Percentiles rank a stretch among this genome's conserved stretches.
These are phyloP conservation scores for Mixornis gularis DNA, from an alignment of 2,113 vertebrate genomes.

Conservation along the genomic window DNA sequence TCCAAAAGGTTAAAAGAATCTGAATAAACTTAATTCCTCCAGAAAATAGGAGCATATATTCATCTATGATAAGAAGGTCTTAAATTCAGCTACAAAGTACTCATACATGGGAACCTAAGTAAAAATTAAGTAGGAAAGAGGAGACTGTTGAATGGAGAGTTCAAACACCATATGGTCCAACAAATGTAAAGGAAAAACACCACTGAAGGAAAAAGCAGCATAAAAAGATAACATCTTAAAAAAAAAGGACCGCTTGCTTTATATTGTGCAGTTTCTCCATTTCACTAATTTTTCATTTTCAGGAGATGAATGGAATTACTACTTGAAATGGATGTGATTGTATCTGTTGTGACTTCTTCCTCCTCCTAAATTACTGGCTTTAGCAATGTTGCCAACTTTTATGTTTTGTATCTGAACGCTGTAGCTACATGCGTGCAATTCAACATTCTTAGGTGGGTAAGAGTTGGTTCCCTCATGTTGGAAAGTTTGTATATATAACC, in stretches of 20 bases:
- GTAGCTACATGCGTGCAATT: neutral
- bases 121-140: neutral
- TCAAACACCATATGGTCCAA: neutral
- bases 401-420: neutral
- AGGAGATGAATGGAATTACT: neutral
- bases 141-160: neutral
- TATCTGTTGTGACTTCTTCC: neutral
- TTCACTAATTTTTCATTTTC: neutral
- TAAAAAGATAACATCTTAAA: neutral
- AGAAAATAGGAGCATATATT: neutral
- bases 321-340: neutral
- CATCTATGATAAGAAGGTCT: neutral
- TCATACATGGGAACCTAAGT: neutral
- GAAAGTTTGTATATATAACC: neutral
- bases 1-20: neutral
- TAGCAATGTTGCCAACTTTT: neutral
- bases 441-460: neutral
- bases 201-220: neutral
- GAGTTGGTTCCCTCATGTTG: neutral
- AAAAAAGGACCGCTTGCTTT: neutral
- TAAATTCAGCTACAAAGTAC: neutral
- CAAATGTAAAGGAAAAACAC: neutral
- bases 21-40: neutral
- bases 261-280: neutral
- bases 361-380: neutral